Evolutionary conservation across 2,797 vertebrate genomes (phyloP).

Genomic region (Geotrypetes seraphini): DNA sequence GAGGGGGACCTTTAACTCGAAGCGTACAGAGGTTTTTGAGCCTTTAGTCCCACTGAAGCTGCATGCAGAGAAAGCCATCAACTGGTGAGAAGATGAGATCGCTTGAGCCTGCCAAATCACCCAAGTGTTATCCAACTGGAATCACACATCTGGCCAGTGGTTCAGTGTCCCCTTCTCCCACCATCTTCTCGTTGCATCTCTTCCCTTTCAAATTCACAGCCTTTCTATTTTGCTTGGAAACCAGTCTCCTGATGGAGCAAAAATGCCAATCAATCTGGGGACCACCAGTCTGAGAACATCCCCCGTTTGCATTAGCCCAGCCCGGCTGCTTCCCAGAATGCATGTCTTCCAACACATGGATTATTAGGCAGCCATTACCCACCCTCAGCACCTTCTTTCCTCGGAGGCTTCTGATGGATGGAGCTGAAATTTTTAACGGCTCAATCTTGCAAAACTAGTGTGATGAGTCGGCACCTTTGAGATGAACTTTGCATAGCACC

Average conservation of each 20-base stretch:
- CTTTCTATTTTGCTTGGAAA: constrained; percentile 7
- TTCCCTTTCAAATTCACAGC: not conserved
- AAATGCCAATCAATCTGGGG: constrained; percentile 23
- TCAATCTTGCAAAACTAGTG: constrained; percentile 35
- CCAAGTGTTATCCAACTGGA: too few species aligned
- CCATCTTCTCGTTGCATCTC: not conserved
- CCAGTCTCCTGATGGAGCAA: constrained; percentile 28
- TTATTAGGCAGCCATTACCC: constrained; percentile 40
- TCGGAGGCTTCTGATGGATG: constrained; percentile 38
- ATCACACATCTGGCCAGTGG: too few species aligned
- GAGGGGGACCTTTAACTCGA: too few species aligned
- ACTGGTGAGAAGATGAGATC: too few species aligned
- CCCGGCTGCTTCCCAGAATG: constrained; percentile 43
- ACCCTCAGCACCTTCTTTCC: constrained; percentile 51
- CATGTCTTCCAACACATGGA: constrained; percentile 34
- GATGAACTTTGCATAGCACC: constrained; percentile 27
- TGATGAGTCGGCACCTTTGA: constrained; percentile 26
- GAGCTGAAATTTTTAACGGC: constrained; percentile 50
- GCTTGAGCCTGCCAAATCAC: too few species aligned
- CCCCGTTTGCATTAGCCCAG: too few species aligned
- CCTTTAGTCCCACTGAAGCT: too few species aligned
- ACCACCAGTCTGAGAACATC: constrained; percentile 26
- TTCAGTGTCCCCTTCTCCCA: not conserved
- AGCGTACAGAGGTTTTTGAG: too few species aligned
- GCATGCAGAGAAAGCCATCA: too few species aligned